Conservation (phyloP, 2,113 vertebrate genomes). For the Vimba vimba region DNA sequence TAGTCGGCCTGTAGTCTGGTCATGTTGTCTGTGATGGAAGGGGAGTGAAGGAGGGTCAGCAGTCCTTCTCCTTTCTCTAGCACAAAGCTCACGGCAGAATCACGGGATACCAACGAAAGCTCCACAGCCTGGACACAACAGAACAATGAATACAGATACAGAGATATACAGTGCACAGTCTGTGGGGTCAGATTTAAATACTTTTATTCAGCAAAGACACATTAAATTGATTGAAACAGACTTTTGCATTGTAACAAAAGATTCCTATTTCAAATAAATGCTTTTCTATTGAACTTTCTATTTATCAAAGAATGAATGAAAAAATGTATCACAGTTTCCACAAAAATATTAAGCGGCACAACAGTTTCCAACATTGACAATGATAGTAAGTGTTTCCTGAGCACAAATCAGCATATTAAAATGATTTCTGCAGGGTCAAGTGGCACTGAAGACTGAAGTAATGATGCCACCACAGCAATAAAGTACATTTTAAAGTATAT, state of each 20-base stretch:
- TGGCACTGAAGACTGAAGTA: background rate
- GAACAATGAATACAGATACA: background rate
- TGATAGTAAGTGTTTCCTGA: background rate
- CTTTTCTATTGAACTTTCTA: background rate
- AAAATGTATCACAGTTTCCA: background rate
- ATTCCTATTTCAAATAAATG: background rate
- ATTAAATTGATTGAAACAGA: background rate
- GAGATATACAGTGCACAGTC: background rate
- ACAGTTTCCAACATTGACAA: background rate
- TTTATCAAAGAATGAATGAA: background rate
- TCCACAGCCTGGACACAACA: conserved; percentile 81
- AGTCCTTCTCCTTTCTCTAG: conserved; percentile 89
- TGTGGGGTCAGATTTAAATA: too few relatives aligned
- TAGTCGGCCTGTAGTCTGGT: conserved; percentile 83
- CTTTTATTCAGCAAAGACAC: background rate
- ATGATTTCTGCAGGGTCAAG: background rate
- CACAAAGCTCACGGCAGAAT: conserved; percentile 86
- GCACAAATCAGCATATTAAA: background rate
- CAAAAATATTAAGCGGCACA: background rate
- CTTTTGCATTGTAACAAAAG: background rate
- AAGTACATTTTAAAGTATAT: background rate
- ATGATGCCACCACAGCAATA: background rate
- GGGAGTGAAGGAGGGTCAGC: conserved; percentile 82
- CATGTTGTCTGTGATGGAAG: conserved; percentile 81
- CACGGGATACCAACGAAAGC: conserved; percentile 87